phyloP scores from a whole-genome alignment of 2,113 vertebrate genomes.

The Danio rerio region GRCz12tu NC_133184.1:13944501-13945000 shows the following conservation, averaged over 20 bases:
- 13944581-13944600: slow-evolving; percentile 83
- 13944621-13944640: slow-evolving; percentile 90
- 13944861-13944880: too few relatives aligned
- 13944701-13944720: slow-evolving; percentile 91
- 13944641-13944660: slow-evolving; percentile 94
- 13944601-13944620: slow-evolving; percentile 82
- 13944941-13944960: too few relatives aligned
- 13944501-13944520: not conserved
- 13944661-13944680: slow-evolving; percentile 95
- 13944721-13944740: not conserved
- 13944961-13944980: too few relatives aligned
- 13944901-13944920: too few relatives aligned
- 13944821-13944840: too few relatives aligned
- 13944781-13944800: too few relatives aligned
- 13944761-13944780: too few relatives aligned
- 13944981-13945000: too few relatives aligned
- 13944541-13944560: slow-evolving; percentile 86
- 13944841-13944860: too few relatives aligned
- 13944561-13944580: slow-evolving; percentile 81
- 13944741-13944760: not conserved
- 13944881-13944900: too few relatives aligned
- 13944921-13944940: too few relatives aligned
- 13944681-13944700: slow-evolving; percentile 89
- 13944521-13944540: slow-evolving; percentile 70
- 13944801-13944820: too few relatives aligned